These are phyloP conservation scores for Struthio camelus DNA, from an alignment of 2,113 vertebrate species.

Conservation along the genomic window DNA sequence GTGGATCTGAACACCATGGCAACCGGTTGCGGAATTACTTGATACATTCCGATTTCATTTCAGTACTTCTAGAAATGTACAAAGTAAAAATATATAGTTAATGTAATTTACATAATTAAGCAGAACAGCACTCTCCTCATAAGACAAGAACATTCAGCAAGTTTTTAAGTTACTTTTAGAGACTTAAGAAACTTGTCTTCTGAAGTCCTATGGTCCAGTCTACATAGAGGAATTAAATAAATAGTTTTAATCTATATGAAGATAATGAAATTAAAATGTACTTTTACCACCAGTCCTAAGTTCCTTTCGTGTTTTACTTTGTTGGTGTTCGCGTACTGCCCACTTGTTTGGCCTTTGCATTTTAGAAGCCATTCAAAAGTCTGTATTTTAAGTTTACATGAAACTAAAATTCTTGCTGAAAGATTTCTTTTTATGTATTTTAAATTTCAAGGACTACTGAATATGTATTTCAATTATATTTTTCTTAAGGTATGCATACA, in stretches of 20 bases:
- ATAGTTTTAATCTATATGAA: background rate
- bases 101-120: background rate
- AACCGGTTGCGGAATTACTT: background rate
- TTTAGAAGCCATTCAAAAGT: background rate
- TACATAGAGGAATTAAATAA: background rate
- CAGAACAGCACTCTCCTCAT: background rate
- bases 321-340: background rate
- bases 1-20: background rate
- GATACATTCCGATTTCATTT: background rate
- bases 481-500: background rate
- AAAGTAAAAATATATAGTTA: background rate
- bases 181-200: background rate
- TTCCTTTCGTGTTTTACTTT: background rate
- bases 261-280: background rate
- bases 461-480: background rate
- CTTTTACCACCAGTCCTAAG: background rate
- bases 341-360: background rate
- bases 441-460: background rate
- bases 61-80: background rate
- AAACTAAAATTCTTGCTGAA: background rate
- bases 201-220: background rate
- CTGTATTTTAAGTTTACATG: background rate
- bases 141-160: background rate
- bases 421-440: background rate
- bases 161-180: background rate